Conservation (phyloP, 2,797 vertebrate genomes). For the Paguma larvata region DNA sequence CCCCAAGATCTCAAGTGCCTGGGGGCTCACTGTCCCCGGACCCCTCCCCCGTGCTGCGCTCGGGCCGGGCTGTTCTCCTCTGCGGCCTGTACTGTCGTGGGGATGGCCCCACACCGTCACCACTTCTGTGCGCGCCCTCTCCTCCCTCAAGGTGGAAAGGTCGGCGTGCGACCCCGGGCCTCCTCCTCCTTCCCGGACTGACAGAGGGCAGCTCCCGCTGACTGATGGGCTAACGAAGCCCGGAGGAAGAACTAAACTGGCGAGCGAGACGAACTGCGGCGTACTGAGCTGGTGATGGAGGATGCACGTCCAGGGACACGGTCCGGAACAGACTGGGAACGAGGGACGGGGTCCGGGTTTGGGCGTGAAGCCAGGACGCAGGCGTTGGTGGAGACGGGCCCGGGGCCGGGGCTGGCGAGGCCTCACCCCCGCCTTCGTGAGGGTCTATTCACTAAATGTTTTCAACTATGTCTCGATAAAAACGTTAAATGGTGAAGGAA, state of each 20-base stretch:
- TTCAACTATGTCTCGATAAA: background rate
- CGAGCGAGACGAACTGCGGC: background rate
- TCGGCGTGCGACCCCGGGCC: too few species aligned
- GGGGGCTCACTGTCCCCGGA: background rate
- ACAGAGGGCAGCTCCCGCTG: too few species aligned
- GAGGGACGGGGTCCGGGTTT: background rate
- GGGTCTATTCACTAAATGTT: background rate
- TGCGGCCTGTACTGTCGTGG: too few species aligned
- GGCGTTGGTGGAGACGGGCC: fast-evolving
- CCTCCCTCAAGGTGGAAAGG: background rate
- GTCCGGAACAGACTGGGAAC: background rate
- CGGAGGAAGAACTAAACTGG: background rate
- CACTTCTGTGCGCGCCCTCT: too few species aligned
- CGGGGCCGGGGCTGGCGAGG: background rate
- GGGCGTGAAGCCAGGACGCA: background rate
- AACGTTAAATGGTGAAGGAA: too few species aligned
- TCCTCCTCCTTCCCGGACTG: background rate
- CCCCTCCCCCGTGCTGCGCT: background rate
- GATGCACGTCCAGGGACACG: background rate
- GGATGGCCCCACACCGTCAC: background rate
- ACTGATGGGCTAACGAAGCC: background rate
- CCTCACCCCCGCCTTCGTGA: background rate
- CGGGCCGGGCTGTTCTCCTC: background rate
- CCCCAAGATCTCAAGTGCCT: background rate
- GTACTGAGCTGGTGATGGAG: background rate